Evolutionary conservation across 2,797 vertebrate species (phyloP), one percentile per base, ranked within the genome.

Genomic region (Lagocephalus sceleratus): DNA sequence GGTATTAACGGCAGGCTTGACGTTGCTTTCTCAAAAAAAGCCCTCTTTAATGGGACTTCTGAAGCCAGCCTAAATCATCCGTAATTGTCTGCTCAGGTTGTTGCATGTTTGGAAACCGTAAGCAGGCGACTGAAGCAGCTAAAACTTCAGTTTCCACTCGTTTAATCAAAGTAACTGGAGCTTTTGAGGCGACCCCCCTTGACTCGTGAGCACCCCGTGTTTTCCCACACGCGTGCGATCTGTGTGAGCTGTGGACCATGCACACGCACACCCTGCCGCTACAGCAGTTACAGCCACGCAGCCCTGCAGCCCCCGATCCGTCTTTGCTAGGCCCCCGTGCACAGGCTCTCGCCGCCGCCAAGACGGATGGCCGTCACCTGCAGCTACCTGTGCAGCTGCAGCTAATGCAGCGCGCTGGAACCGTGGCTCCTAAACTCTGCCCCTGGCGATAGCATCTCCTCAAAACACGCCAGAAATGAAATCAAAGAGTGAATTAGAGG

Each of bases 361-460:
- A 91, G 86, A 91, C 85, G 64, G 86, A 91, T 91, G 78, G 87
- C 86, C 77, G 38, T 70, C 71, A 47, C 67, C 68, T 67, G 74
- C 68, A 60, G 51, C 75, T 54, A 75, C 75, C 75, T 75, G 75
- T 69, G 68, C 73, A 68, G 66, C 72, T 56, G 67, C 76, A 60
- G 73, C 76, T 79, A 82, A 83, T 83, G 68, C 46, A 81, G 81
- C 78, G 76, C 54, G 71, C 62, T 88, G 81, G 85, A 84, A 84
- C 79, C 83, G 82, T 58, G 63, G 35, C 73, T 60, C 67, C 81
- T 75, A 81, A 71, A 63, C 60, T 73, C 71, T 23, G 43, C 54
- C 22, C 40, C 44, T 47, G 56, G 51, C 49, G 51, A 17, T 5
- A 40, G n/a, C 17, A 17, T 51, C 1, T 15, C 29, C 23, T 41